Percentiles rank a stretch among this genome's conserved stretches.
Conservation (phyloP, 2,797 vertebrate species). For the Geotria australis region DNA sequence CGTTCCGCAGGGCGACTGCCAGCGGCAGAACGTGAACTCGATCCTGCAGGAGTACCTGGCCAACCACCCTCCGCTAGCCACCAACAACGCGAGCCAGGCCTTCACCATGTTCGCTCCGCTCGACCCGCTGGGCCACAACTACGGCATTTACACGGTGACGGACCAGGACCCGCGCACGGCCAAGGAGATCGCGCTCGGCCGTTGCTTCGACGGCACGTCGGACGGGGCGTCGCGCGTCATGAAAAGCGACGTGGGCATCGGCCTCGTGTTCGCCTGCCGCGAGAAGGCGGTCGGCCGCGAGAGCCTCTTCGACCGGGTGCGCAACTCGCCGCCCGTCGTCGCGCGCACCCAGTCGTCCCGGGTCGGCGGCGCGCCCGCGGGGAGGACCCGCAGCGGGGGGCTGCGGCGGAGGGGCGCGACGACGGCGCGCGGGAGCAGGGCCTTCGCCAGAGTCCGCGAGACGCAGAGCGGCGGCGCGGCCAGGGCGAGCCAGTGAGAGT, state of each 20-base stretch:
- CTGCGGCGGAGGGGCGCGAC: too few relatives aligned
- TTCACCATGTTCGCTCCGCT: conserved; percentile 69
- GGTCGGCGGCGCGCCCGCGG: too few relatives aligned
- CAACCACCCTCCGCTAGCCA: conserved; percentile 34
- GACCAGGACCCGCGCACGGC: conserved; percentile 74
- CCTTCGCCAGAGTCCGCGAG: too few relatives aligned
- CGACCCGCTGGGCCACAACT: conserved; percentile 84
- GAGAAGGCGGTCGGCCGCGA: conserved; percentile 32
- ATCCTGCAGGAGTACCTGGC: conserved; percentile 55
- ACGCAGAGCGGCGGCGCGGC: too few relatives aligned
- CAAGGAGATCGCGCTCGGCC: conserved; percentile 88
- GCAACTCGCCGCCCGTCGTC: conserved; percentile 23
- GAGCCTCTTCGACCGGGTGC: conserved; percentile 65
- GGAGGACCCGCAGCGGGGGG: too few relatives aligned
- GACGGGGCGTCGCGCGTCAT: conserved; percentile 85
- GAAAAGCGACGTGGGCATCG: conserved; percentile 39
- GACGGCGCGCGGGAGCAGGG: too few relatives aligned
- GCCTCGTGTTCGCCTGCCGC: conserved; percentile 50
- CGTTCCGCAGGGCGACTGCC: conserved; percentile 54
- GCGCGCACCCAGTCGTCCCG: too few relatives aligned
- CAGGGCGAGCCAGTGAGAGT: too few relatives aligned
- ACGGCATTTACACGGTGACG: conserved; percentile 87
- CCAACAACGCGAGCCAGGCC: conserved; percentile 20
- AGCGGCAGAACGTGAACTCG: conserved; percentile 22
- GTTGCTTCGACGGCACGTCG: conserved; percentile 81